Percentiles rank a stretch among this genome's conserved stretches.
These are phyloP conservation scores for Lophotis ruficrista DNA, from an alignment of 2,113 vertebrate genomes.

Conservation along the genomic window DNA sequence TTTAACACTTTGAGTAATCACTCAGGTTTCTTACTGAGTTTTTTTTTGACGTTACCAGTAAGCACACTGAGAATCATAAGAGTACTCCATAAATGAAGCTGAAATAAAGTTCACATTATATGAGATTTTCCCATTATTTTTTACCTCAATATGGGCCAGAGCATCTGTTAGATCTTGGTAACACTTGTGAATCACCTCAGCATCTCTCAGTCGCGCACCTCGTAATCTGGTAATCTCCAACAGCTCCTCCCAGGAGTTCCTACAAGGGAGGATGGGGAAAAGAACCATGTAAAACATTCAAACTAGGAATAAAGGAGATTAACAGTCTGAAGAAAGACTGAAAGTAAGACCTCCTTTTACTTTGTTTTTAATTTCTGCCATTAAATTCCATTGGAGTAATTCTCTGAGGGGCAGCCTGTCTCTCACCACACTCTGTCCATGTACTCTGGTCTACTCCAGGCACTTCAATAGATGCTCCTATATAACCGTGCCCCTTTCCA, in stretches of 20 bases:
- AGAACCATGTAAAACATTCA: background rate
- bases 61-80: background rate
- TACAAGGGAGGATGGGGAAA: slow-evolving; percentile 5
- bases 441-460: background rate
- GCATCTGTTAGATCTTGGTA: slow-evolving; percentile 83
- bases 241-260: slow-evolving; percentile 85
- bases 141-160: slow-evolving; percentile 83
- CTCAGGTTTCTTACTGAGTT: background rate
- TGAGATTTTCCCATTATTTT: background rate
- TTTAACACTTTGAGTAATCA: background rate
- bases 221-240: slow-evolving; percentile 69
- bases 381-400: background rate
- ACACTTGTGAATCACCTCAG: slow-evolving; percentile 76
- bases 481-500: background rate
- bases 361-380: background rate
- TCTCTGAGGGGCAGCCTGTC: background rate
- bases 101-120: background rate
- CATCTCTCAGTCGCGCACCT: slow-evolving; percentile 72
- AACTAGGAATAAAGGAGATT: background rate
- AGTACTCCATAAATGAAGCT: background rate
- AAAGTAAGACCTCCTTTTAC: background rate
- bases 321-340: background rate
- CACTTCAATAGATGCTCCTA: background rate
- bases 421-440: background rate
- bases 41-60: background rate